Evolutionary conservation across 2,113 vertebrate genomes (phyloP).

Genomic region (Tragelaphus strepsiceros): DNA sequence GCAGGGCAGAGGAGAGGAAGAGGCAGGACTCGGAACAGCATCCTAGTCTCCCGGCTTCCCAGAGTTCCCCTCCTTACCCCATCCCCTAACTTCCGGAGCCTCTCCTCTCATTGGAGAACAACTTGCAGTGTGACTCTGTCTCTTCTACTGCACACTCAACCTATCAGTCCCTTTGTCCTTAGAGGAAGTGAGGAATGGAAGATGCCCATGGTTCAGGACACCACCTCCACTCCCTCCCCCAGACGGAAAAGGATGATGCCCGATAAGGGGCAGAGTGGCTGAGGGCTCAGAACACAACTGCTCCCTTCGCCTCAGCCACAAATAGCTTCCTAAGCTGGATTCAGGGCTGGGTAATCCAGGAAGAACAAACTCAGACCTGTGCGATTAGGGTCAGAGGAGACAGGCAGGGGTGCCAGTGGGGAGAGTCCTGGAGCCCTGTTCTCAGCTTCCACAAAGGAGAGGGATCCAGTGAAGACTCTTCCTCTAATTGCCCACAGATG

Average conservation of each 20-base stretch:
- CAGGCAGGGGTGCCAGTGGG: background rate
- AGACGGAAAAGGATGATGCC: background rate
- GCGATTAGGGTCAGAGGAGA: constrained; percentile 60
- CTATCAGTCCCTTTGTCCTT: background rate
- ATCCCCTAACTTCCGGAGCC: background rate
- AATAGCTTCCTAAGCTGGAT: constrained; percentile 67
- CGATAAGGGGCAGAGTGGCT: background rate
- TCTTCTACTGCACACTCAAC: background rate
- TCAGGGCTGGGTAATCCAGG: constrained; percentile 54
- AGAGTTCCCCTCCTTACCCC: background rate
- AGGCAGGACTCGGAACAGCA: background rate
- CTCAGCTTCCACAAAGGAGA: background rate
- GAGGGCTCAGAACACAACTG: constrained; percentile 8
- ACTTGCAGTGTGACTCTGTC: background rate
- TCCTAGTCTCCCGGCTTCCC: background rate
- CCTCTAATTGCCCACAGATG: background rate
- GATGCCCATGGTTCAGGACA: background rate
- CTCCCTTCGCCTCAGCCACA: constrained; percentile 24
- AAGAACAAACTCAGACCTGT: constrained; percentile 29
- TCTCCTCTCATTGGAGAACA: background rate
- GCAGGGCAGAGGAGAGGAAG: background rate
- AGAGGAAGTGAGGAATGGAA: background rate
- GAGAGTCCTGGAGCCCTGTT: background rate
- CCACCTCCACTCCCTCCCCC: background rate
- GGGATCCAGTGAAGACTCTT: background rate